These are phyloP conservation scores for Cassiopea andromeda DNA, from an alignment of 30 jellyfish, hydroid and myxozoan genomes.

Conservation along the genomic window DNA sequence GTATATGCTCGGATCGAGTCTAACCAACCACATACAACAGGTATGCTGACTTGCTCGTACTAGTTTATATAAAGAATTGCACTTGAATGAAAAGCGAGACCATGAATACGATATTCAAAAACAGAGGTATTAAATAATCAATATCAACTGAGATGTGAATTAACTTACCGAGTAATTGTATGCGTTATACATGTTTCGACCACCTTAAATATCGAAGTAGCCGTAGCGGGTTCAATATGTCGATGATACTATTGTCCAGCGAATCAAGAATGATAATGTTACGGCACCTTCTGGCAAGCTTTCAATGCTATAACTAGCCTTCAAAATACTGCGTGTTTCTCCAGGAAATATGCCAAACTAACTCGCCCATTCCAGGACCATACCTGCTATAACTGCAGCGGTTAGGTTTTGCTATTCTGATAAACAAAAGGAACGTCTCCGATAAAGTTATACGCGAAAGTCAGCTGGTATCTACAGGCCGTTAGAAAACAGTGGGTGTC, in stretches of 20 bases:
- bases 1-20: not conserved
- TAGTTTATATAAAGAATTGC: not conserved
- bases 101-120: conserved; percentile 37
- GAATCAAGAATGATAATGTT: not conserved
- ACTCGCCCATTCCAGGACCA: conserved; percentile 27
- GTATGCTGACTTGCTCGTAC: conserved; percentile 23
- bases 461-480: conserved; percentile 45
- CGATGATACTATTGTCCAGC: conserved; percentile 5
- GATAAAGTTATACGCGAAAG: conserved; percentile 28
- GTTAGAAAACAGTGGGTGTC: conserved; percentile 51
- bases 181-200: conserved; percentile 61
- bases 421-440: conserved; percentile 52
- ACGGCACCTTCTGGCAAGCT: not conserved
- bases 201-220: conserved; percentile 15
- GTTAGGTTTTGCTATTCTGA: conserved; percentile 53
- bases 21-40: conserved; percentile 41
- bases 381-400: conserved; percentile 63
- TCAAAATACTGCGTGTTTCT: not conserved
- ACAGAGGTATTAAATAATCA: conserved; percentile 15
- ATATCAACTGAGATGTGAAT: conserved; percentile 32
- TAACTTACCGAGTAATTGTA: conserved; percentile 72
- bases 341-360: conserved; percentile 20
- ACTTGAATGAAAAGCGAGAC: conserved; percentile 7
- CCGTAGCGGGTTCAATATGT: conserved; percentile 30
- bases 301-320: not conserved